Percentiles rank a stretch among this genome's conserved stretches.
Evolutionary conservation across 2,888 invertebrate species (phyloP).

Genomic region (Apotomis betuletana): DNA sequence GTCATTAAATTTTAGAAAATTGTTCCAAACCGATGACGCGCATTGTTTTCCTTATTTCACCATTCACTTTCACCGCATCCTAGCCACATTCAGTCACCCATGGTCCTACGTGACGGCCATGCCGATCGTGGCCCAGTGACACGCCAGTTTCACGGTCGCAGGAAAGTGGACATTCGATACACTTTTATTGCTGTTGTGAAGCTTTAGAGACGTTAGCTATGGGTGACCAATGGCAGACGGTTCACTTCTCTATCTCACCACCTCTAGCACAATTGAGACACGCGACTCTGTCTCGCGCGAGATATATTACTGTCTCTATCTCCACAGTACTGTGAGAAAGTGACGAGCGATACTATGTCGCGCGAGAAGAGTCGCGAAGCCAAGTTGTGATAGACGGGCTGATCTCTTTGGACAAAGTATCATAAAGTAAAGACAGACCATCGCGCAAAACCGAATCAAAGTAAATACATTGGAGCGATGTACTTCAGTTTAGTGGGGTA

Average conservation of each 20-base stretch:
- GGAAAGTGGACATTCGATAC: constrained; percentile 59
- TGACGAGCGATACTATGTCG: too few relatives aligned
- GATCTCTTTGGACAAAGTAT: too few relatives aligned
- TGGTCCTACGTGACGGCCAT: constrained; percentile 63
- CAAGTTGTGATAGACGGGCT: too few relatives aligned
- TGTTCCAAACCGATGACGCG: neutral
- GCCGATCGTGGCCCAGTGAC: constrained; percentile 67
- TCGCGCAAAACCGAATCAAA: neutral
- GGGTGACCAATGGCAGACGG: neutral
- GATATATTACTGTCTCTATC: too few relatives aligned
- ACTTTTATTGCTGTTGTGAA: constrained; percentile 34
- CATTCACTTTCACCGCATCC: constrained; percentile 59
- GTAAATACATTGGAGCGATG: constrained; percentile 6
- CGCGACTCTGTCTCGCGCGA: too few relatives aligned
- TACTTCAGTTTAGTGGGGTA: neutral
- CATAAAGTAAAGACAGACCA: too few relatives aligned
- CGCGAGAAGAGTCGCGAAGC: too few relatives aligned
- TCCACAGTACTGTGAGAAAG: too few relatives aligned
- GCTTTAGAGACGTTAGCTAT: neutral
- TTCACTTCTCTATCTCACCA: too few relatives aligned
- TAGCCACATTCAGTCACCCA: constrained; percentile 44
- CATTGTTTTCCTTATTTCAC: constrained; percentile 32
- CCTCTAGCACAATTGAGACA: too few relatives aligned
- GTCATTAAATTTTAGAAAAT: neutral
- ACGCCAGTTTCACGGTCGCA: constrained; percentile 67